Evolutionary conservation across 2,113 vertebrate genomes (phyloP), one percentile per base, ranked within the genome.

Genomic region (Zosterops japonicus): DNA sequence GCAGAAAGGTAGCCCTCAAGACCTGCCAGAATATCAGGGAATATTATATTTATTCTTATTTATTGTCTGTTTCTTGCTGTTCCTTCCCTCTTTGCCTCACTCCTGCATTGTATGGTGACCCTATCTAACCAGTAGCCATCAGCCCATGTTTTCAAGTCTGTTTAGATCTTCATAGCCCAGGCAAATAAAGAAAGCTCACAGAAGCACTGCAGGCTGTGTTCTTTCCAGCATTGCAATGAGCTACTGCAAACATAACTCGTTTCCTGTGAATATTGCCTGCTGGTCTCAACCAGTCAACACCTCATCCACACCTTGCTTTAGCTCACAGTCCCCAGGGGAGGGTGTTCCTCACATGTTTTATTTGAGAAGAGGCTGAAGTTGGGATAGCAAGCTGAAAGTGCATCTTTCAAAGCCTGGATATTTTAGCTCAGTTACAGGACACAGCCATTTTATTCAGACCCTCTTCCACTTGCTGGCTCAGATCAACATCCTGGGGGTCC

Each of bases 121-220:
- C 56, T 56, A 24, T 82, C 60, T 33, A 86, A 75, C 56, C 92
- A 78, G 36, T 95, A 96, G 91, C 25, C 77, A 42, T 29, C 76
- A 91, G 55, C 29, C 82, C 80, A n/a, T 27, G 13, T 87, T 97
- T 95, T 53, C 68, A 75, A 88, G 31, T 86, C 71, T 93, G 83
- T 92, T 90, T 95, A 97, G 92, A 50, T n/a, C 57, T 72, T 82
- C 61, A 74, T 96, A 97, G 91, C 83, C 86, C 94, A 94, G 55
- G 69, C 90, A 93, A 97, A 97, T 97, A 97, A 97, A 95, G 68
- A 53, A 94, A 94, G 65, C 64, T 96, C 82, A 90, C 67, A 24
- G 16, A 83, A 95, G 71, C 52, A 71, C 39, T 53, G 50, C 61
- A 81, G 70, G 64, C 76, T 84, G 8, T 44, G 9, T 96, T 93